These are phyloP conservation scores for Nothocercus julius DNA, from an alignment of 2,113 vertebrate genomes.

Conservation along the genomic window DNA sequence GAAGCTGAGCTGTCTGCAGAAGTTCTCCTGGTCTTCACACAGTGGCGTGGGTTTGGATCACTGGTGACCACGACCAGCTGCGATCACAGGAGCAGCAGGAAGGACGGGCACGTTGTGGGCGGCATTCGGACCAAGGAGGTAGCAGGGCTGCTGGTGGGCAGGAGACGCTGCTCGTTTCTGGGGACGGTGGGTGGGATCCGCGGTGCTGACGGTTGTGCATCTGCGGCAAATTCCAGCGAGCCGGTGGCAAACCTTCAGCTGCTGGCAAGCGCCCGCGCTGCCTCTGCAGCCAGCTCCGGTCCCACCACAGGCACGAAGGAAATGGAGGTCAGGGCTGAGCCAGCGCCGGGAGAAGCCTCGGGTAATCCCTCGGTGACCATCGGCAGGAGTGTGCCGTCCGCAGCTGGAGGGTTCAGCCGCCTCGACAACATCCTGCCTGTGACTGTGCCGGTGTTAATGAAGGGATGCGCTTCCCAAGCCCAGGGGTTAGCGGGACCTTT, in stretches of 20 bases:
- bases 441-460: neutral
- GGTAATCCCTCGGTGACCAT: slow-evolving; percentile 45
- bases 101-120: neutral
- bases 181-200: neutral
- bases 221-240: neutral
- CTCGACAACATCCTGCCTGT: neutral
- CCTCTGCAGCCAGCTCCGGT: slow-evolving; percentile 8
- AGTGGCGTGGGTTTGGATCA: fast-evolving
- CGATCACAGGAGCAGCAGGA: neutral
- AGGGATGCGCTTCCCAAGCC: neutral
- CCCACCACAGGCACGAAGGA: slow-evolving; percentile 69
- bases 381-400: neutral
- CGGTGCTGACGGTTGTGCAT: neutral
- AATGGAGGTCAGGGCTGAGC: slow-evolving; percentile 28
- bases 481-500: neutral
- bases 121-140: neutral
- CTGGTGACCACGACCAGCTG: neutral
- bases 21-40: neutral
- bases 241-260: slow-evolving; percentile 23
- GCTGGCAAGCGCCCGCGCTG: neutral
- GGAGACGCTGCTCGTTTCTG: neutral
- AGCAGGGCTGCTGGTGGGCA: neutral
- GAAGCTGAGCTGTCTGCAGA: neutral
- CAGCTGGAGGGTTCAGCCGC: slow-evolving; percentile 21
- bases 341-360: neutral